phyloP scores from a whole-genome alignment of 2,797 vertebrate species.

The Chloroceryle inda region DNA sequence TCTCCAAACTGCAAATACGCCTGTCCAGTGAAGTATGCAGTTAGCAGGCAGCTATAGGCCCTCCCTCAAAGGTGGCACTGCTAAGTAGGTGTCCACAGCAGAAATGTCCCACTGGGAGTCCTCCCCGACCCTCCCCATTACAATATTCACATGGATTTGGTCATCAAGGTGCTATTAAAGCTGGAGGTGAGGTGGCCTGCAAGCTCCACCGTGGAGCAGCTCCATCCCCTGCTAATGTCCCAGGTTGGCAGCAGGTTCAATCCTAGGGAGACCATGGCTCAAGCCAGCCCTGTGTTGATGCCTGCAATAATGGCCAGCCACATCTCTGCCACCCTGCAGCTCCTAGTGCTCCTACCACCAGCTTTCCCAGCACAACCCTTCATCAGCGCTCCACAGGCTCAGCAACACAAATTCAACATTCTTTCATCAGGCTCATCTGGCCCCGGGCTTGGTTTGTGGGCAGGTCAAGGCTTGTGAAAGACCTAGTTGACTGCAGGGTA shows the following conservation, averaged over 20 bases:
- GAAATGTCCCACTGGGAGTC: rapidly evolving
- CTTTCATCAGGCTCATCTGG: background rate
- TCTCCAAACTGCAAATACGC: background rate
- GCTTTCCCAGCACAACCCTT: background rate
- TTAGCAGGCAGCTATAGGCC: background rate
- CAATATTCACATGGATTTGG: rapidly evolving
- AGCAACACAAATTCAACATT: background rate
- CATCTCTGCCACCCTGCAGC: rapidly evolving
- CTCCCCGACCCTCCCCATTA: background rate
- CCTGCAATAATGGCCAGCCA: rapidly evolving
- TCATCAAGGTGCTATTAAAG: rapidly evolving
- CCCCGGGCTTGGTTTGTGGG: background rate
- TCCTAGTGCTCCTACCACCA: background rate
- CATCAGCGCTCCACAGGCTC: background rate
- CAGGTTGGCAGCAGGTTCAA: background rate
- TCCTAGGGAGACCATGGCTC: background rate
- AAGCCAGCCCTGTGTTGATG: background rate
- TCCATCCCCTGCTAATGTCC: background rate
- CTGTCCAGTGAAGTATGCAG: rapidly evolving
- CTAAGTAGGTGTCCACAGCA: background rate
- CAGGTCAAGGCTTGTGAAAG: background rate
- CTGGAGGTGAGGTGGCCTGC: background rate
- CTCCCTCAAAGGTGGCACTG: background rate
- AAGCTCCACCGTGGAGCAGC: background rate
- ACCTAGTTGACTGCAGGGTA: background rate